Evolutionary conservation across 2,888 invertebrate species (phyloP), one percentile per base, ranked within the genome.

Genomic region (Ormyrus nitidulus): DNA sequence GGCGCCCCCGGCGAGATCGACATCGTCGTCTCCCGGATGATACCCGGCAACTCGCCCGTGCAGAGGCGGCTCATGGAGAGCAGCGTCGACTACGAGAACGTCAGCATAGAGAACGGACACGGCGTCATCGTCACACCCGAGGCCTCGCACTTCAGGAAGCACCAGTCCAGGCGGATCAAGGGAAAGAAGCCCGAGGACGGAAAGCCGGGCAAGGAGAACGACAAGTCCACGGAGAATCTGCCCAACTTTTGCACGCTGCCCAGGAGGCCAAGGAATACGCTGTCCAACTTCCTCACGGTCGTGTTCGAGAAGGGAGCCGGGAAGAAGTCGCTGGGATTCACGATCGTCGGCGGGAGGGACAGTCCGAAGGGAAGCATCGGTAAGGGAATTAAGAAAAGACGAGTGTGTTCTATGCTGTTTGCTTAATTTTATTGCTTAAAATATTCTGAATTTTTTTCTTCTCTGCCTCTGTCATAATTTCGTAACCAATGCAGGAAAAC

Each of bases 261-360:
- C 2, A 91, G 95, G 82, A 92, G 94, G 87, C 95, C 95, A 7
- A 92, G 94, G 82, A 94, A 94, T 46, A 93, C 94, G 0, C 92
- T 94, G 54, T 94, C 94, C 84, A 93, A 94, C 0, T 94, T 95
- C 85, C 94, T 94, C 84, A 95, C 95, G 0, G 94, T 95, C 19
- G 93, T 94, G 7, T 94, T 95, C 86, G 94, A 95, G 88, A 97
- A 97, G 88, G 96, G 96, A 0, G 93, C 94, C 8, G 95, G 96
- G 2, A 95, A 95, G 88, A 96, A 96, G 90, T 95, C 95, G 0
- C 92, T 97, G 53, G 97, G 97, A n/a, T 97, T 97, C 89, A 96
- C 96, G 10, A 96, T 97, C 84, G 97, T 97, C 3, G 97, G 97
- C 61, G 97, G 97, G 66, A 93, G 95, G 79, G 97, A 97, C 89